A percentile compares a stretch with the other conserved stretches of the same genome.
Conservation (phyloP, 2,797 vertebrate genomes). For the Natrix natrix region DNA sequence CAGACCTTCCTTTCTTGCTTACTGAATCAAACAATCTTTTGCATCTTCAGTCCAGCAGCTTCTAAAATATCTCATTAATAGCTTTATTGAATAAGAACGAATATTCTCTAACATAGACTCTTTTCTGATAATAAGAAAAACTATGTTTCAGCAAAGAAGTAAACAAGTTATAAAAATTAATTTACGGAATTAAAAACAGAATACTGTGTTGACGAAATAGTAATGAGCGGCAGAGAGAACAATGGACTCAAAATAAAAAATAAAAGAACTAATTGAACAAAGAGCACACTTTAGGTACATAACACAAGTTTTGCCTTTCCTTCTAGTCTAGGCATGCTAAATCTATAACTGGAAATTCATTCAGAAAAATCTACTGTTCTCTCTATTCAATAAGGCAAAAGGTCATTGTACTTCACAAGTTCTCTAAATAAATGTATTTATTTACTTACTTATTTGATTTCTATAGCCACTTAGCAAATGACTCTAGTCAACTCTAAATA, state of each 20-base stretch:
- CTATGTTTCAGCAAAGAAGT: background rate
- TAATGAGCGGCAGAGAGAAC: background rate
- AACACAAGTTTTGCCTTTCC: background rate
- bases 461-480: background rate
- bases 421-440: background rate
- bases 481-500: background rate
- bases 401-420: background rate
- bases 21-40: background rate
- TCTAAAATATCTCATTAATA: constrained; percentile 8
- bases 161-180: background rate
- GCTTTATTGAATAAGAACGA: background rate
- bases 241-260: background rate
- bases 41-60: background rate
- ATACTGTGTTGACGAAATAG: background rate
- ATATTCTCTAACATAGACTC: background rate
- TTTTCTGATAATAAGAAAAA: background rate
- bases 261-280: background rate
- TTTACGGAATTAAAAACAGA: background rate
- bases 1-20: background rate
- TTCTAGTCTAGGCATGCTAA: too few species aligned
- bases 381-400: background rate
- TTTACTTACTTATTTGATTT: background rate
- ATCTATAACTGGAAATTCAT: background rate
- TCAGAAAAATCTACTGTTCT: background rate
- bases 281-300: background rate